Base-by-base conservation (phyloP, 2,888 invertebrate species). In the Drosophila rellima region DNA sequence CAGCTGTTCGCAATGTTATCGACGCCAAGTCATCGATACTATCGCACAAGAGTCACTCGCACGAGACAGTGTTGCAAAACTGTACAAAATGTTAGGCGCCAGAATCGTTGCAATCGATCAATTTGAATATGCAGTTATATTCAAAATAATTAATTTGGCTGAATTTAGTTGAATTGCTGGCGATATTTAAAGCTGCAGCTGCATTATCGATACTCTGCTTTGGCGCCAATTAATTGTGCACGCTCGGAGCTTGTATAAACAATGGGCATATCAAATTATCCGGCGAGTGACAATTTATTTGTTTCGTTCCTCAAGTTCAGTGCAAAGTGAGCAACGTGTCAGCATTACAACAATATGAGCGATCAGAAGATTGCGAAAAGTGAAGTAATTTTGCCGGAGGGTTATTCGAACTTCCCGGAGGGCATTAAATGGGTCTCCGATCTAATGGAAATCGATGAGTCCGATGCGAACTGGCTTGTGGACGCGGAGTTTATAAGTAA, bases 341-440 rank as follows among this genome's bases (percentile, higher is more conserved):
- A 47, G 54, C 29, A 48, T 13, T 47, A 1, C 11, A 26, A 7
- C 26, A 60, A n/a, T 8, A 75, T 75, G 75, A 23, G 26, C 29
- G 63, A 74, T 15, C 45, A 37, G 2, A 56, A 57, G 29, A 54
- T 74, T 60, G 18, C 20, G 1, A 67, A 61, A 61, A 26, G 13
- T 40, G 74, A 69, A 7, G 20, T 26, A 1, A 10, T 29, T 15
- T 15, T 61, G n/a, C 70, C 85, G 0, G 70, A 76, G 26, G 69
- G 64, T 0, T 67, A 68, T 17, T 55, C 55, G 5, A 35, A 48
- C 7, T 84, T 81, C 31, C 76, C 79, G 4, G 82, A 76, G 5
- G 82, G 85, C 52, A 85, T 81, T 18, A 84, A 79, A 56, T 61
- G 70, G 54, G 55, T 84, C 4, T 73, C 80, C 0, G 69, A 85